Percentiles rank a stretch among this genome's conserved stretches.
These are phyloP conservation scores for Ochropleura plecta DNA, from an alignment of 2,888 invertebrate species.

Conservation along the genomic window DNA sequence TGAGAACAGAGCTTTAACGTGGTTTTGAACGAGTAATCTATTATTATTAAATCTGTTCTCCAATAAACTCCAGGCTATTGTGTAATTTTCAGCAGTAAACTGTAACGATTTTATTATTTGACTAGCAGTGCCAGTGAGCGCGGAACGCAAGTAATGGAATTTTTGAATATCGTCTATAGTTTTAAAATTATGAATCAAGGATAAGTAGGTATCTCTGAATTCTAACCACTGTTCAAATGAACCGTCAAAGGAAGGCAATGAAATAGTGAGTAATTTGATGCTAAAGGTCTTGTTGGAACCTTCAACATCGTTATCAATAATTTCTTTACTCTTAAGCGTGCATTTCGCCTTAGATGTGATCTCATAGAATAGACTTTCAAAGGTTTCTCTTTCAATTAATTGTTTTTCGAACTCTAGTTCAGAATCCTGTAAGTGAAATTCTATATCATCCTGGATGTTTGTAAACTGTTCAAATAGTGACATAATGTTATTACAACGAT, in stretches of 20 bases:
- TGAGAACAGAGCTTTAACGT: constrained; percentile 12
- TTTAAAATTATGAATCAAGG: constrained; percentile 15
- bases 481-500: constrained; percentile 16
- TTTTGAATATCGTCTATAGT: constrained; percentile 13
- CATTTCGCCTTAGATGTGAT: constrained; percentile 19
- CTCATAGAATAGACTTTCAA: constrained; percentile 22
- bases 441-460: constrained; percentile 22
- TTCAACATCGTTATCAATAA: not conserved
- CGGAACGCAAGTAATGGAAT: constrained; percentile 13
- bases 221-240: constrained; percentile 29
- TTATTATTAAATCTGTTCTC: not conserved
- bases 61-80: constrained; percentile 20
- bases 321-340: constrained; percentile 10
- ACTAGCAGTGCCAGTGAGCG: constrained; percentile 19
- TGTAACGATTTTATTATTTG: constrained; percentile 17
- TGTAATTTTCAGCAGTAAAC: constrained; percentile 19
- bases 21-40: constrained; percentile 8
- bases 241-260: constrained; percentile 20
- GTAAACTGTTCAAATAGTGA: constrained; percentile 14
- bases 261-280: constrained; percentile 21
- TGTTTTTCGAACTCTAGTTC: constrained; percentile 12
- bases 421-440: constrained; percentile 13
- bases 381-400: constrained; percentile 19
- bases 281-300: not conserved
- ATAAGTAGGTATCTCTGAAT: constrained; percentile 12